These are phyloP conservation scores for Cygnus buccinator DNA, from an alignment of 2,113 vertebrate genomes.

Conservation along the genomic window DNA sequence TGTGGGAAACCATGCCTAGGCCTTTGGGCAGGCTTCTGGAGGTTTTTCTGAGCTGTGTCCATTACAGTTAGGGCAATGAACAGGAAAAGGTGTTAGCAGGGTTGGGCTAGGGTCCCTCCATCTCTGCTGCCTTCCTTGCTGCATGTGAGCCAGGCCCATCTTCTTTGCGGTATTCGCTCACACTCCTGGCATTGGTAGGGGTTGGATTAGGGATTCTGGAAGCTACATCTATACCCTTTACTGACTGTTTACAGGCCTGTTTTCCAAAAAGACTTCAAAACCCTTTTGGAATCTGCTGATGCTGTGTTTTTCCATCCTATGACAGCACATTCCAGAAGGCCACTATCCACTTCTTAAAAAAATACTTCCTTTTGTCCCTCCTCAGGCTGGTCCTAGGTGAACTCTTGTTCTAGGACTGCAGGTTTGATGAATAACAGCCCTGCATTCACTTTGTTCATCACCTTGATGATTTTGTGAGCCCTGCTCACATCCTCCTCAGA, in stretches of 20 bases:
- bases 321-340: not conserved
- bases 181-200: not conserved
- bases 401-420: not conserved
- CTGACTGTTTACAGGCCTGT: not conserved
- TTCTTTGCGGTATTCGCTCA: not conserved
- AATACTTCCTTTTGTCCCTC: not conserved
- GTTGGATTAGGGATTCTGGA: not conserved
- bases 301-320: not conserved
- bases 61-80: not conserved
- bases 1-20: not conserved
- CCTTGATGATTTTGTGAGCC: not conserved
- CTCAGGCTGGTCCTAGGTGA: not conserved
- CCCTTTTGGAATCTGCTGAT: not conserved
- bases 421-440: not conserved
- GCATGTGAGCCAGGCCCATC: not conserved
- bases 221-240: not conserved
- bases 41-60: not conserved
- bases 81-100: not conserved
- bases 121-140: not conserved
- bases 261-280: not conserved
- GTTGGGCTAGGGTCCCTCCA: not conserved
- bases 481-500: not conserved
- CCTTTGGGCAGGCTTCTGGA: not conserved
- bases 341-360: not conserved
- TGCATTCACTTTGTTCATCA: not conserved